Conservation (phyloP, 2,797 vertebrate genomes). For the Crypturellus tataupa region DNA sequence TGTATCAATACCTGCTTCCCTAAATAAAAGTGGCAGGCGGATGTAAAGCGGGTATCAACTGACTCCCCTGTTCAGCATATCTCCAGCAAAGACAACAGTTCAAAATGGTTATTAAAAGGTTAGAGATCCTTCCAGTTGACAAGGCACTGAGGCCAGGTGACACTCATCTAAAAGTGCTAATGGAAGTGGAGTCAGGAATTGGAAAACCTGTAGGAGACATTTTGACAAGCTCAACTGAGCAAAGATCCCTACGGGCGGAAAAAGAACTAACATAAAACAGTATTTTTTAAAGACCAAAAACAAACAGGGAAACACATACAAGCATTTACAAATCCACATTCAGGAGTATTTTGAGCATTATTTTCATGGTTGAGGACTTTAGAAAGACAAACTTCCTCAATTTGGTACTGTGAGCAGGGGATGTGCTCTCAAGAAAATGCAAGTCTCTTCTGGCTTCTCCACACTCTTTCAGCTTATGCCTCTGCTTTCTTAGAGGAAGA, state of each 20-base stretch:
- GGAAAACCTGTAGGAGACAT: constrained; percentile 52
- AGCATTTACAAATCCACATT: neutral
- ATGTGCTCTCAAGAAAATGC: neutral
- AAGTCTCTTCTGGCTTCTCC: neutral
- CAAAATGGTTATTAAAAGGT: constrained; percentile 57
- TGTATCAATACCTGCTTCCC: constrained; percentile 33
- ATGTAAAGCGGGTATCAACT: constrained; percentile 12
- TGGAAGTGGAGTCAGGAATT: constrained; percentile 64
- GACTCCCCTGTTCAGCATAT: constrained; percentile 17
- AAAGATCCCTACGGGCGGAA: constrained; percentile 21
- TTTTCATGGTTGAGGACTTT: neutral
- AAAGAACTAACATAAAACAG: neutral
- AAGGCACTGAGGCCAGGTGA: constrained; percentile 48
- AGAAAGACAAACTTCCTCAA: neutral
- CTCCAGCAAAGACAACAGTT: constrained; percentile 28
- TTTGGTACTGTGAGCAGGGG: neutral
- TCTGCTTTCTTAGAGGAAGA: constrained; percentile 5
- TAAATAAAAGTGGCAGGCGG: constrained; percentile 61
- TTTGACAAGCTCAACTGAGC: constrained; percentile 54
- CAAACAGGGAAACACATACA: neutral
- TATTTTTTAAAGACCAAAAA: neutral
- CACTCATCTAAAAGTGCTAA: constrained; percentile 66
- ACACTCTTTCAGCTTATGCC: neutral
- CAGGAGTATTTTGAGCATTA: neutral
- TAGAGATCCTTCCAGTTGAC: constrained; percentile 51